A percentile compares a stretch with the other conserved stretches of the same genome.
Conservation (phyloP, 2,888 invertebrate species). For the Onchidella celtica region DNA sequence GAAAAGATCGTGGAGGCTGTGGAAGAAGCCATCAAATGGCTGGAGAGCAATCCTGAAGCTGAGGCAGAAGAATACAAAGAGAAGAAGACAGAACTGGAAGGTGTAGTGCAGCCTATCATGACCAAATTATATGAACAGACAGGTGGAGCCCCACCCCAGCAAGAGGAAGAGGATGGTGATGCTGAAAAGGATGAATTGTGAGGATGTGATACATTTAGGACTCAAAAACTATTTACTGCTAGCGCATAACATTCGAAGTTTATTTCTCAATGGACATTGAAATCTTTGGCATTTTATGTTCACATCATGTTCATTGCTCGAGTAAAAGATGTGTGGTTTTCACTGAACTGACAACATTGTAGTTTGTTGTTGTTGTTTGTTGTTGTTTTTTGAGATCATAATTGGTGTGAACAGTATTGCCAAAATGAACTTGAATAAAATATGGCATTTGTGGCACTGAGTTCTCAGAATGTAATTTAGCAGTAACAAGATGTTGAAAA, state of each 20-base stretch:
- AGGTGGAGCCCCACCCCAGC: constrained; percentile 84
- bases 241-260: too few relatives aligned
- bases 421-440: too few relatives aligned
- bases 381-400: too few relatives aligned
- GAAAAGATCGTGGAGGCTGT: constrained; percentile 96
- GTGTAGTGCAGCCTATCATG: constrained; percentile 96
- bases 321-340: too few relatives aligned
- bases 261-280: too few relatives aligned
- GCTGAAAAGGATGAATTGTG: constrained; percentile 54
- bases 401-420: too few relatives aligned
- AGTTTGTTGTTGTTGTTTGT: too few relatives aligned
- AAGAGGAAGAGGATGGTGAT: constrained; percentile 80
- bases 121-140: constrained; percentile 96
- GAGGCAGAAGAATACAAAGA: constrained; percentile 95
- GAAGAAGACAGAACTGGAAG: constrained; percentile 96
- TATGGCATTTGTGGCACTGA: too few relatives aligned
- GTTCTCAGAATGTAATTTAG: too few relatives aligned
- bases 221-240: background rate
- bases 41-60: constrained; percentile 96
- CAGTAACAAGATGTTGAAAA: too few relatives aligned
- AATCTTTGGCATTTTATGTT: constrained; percentile 13
- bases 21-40: constrained; percentile 98
- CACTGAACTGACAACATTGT: too few relatives aligned
- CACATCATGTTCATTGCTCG: too few relatives aligned
- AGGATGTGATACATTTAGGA: constrained; percentile 19